A percentile compares a stretch with the other conserved stretches of the same genome.
Evolutionary conservation across 2,888 invertebrate genomes (phyloP).

Genomic region (Hirtodrosophila confusa): DNA sequence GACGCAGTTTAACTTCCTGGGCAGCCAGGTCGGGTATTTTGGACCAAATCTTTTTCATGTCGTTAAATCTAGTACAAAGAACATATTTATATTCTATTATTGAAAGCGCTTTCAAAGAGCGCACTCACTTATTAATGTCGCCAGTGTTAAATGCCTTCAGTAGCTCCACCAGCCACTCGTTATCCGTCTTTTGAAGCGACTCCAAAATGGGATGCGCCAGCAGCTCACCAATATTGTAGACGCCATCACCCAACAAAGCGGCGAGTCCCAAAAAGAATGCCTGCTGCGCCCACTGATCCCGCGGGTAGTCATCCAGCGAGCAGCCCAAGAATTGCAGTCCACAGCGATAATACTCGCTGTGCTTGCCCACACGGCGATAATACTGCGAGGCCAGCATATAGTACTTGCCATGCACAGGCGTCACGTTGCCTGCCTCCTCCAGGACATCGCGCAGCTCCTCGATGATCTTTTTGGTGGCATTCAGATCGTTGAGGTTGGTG

Average conservation of each 20-base stretch:
- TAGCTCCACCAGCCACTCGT: conserved; percentile 94
- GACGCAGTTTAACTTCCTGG: conserved; percentile 91
- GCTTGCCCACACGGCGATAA: conserved; percentile 92
- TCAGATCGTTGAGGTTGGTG: conserved; percentile 91
- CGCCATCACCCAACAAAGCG: conserved; percentile 95
- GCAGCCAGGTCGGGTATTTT: conserved; percentile 93
- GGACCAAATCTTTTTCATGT: conserved; percentile 88
- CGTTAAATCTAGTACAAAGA: conserved; percentile 86
- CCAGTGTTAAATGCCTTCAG: conserved; percentile 94
- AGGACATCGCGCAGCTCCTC: conserved; percentile 93
- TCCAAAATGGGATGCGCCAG: conserved; percentile 97
- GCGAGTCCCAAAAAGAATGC: conserved; percentile 97
- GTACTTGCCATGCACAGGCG: conserved; percentile 96
- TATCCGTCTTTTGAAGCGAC: conserved; percentile 90
- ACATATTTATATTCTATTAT: not conserved
- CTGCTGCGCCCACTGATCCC: conserved; percentile 89
- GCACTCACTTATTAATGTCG: conserved; percentile 88
- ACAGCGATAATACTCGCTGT: conserved; percentile 97
- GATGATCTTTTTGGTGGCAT: conserved; percentile 92
- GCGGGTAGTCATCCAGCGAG: conserved; percentile 88
- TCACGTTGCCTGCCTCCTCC: conserved; percentile 95
- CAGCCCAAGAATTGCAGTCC: conserved; percentile 93
- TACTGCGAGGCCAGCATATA: conserved; percentile 96
- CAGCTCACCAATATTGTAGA: conserved; percentile 98
- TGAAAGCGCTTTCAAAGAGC: not conserved